These are phyloP conservation scores for Trogon surrucura DNA, from an alignment of 2,113 vertebrate genomes.

Conservation along the genomic window DNA sequence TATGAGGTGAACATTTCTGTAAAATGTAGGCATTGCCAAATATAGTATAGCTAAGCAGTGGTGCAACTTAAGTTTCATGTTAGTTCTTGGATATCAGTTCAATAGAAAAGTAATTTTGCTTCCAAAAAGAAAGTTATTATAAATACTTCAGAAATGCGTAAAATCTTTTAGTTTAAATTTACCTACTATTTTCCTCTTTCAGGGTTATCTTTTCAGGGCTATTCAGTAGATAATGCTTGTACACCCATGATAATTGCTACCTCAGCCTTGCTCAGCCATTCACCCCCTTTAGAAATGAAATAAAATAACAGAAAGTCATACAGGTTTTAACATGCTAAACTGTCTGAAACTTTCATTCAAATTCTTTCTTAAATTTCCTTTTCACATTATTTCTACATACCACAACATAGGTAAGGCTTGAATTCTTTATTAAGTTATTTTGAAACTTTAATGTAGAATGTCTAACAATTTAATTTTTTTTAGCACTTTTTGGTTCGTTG, in stretches of 20 bases:
- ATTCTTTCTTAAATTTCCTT: neutral
- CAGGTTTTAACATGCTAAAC: neutral
- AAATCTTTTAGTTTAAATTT: neutral
- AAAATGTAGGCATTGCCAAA: constrained; percentile 73
- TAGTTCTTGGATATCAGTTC: constrained; percentile 8
- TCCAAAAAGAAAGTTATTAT: neutral
- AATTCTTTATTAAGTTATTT: neutral
- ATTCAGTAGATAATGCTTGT: neutral
- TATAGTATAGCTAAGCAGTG: constrained; percentile 65
- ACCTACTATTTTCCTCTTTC: neutral
- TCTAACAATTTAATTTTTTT: neutral
- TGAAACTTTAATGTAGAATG: neutral
- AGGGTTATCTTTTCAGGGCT: neutral
- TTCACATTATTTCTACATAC: neutral
- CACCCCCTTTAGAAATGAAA: neutral
- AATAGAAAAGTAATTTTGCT: neutral
- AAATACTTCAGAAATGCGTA: neutral
- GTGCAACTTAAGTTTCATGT: constrained; percentile 58
- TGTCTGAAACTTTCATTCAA: neutral
- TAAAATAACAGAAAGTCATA: neutral
- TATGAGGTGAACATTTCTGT: constrained; percentile 60
- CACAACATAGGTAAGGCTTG: neutral
- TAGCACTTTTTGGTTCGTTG: neutral
- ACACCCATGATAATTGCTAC: neutral
- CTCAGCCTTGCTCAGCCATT: neutral